Base-by-base conservation (phyloP, 1,140 invertebrate species). In the Hycleus cichorii region DNA sequence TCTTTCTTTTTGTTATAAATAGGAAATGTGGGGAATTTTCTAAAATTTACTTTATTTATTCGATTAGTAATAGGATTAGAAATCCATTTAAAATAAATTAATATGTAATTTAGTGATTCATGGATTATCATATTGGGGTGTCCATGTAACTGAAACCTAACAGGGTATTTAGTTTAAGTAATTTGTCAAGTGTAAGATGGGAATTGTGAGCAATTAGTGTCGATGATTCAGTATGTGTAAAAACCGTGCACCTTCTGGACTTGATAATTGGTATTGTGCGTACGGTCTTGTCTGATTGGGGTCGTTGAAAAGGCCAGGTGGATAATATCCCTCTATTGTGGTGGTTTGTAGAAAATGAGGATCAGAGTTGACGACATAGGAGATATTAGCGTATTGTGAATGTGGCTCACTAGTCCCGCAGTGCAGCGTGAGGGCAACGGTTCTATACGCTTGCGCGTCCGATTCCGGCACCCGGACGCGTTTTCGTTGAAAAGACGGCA, bases 401-500 rank as follows among this genome's bases (percentile, higher is more conserved):
- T 57, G 43, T 49, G 47, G 57, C 55, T 57, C 49, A 51, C 52
- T 50, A 56, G 58, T 42, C 50, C 62, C 62, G 62, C 62, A 64
- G 45, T 64, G 62, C 62, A 63, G 62, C 58, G 58, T 44, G 58
- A 40, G 18, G 60, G 56, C 47, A 53, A 32, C 45, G 49, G 49
- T 27, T 8, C 49, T 39, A 39, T 52, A 52, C 57, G 54, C 61
- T 24, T 63, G 62, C 59, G 55, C 58, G 4, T 32, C 32, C 10
- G 49, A 46, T 42, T 57, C 56, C 26, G 52, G 39, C 48, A 60
- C 24, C 55, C 51, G 55, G 56, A 61, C 58, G 62, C 59, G 58
- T 61, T 18, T 58, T 64, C 32, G 56, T 58, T 60, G 62, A 63
- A 63, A 38, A 63, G 62, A 44, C 58, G 58, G 49, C 59, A 56